Evolutionary conservation across 2,888 invertebrate genomes (phyloP).

Genomic region (Caenorhabditis sp.): DNA sequence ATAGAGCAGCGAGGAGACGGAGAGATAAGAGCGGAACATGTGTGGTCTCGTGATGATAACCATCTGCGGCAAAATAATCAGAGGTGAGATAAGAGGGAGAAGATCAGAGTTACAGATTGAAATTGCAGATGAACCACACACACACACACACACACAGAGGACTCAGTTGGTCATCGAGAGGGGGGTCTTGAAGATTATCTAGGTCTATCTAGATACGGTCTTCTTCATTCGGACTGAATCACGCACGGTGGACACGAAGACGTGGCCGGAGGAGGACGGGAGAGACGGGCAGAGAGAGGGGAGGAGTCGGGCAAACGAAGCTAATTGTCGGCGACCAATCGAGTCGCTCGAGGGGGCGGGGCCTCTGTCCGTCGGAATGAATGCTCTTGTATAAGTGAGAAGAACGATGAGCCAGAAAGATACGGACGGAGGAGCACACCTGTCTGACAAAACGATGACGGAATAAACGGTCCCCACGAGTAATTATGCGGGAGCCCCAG

Average conservation of each 20-base stretch:
- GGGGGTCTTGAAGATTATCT: conserved; percentile 33
- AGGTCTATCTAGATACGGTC: conserved; percentile 47
- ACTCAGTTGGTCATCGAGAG: not conserved
- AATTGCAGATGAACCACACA: conserved; percentile 48
- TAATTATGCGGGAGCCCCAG: too few relatives aligned
- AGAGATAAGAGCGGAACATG: not conserved
- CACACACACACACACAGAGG: too few relatives aligned
- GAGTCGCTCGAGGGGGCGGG: conserved; percentile 11
- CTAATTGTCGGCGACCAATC: conserved; percentile 36
- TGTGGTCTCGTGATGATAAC: too few relatives aligned
- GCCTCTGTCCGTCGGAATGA: too few relatives aligned
- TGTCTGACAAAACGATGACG: too few relatives aligned
- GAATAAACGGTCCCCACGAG: too few relatives aligned
- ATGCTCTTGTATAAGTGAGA: too few relatives aligned
- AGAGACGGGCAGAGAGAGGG: too few relatives aligned
- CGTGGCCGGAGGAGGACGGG: too few relatives aligned
- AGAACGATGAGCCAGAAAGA: too few relatives aligned
- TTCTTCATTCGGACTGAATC: conserved; percentile 12
- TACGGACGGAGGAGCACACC: too few relatives aligned
- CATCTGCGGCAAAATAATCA: conserved; percentile 23
- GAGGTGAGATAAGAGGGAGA: conserved; percentile 8
- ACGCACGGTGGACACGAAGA: conserved; percentile 1
- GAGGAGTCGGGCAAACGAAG: too few relatives aligned
- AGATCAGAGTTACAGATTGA: conserved; percentile 37
- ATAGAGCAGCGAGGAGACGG: not conserved